Conservation (phyloP, 1,140 invertebrate species). For the Drosophila guanche region DNA sequence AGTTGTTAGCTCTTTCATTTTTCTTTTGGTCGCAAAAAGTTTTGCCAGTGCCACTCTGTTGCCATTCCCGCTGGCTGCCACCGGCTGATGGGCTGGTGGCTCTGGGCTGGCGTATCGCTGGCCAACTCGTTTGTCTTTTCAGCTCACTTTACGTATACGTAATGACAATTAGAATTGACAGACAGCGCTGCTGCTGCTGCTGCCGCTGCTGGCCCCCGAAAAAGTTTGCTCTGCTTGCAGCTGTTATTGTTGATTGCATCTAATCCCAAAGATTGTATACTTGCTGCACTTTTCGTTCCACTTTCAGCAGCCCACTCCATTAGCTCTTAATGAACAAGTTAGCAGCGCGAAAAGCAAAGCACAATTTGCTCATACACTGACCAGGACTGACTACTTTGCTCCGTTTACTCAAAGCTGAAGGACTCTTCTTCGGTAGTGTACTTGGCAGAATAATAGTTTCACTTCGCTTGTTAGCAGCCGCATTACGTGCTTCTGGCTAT, state of each 20-base stretch:
- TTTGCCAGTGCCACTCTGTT: slow-evolving; percentile 30
- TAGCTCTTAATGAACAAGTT: slow-evolving; percentile 66
- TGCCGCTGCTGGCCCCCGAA: slow-evolving; percentile 13
- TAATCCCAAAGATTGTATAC: slow-evolving; percentile 77
- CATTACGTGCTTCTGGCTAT: slow-evolving; percentile 44
- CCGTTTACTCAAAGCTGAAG: slow-evolving; percentile 15
- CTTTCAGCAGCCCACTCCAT: slow-evolving; percentile 47
- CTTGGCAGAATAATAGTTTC: slow-evolving; percentile 36
- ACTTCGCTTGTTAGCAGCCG: slow-evolving; percentile 40
- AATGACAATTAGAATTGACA: slow-evolving; percentile 82
- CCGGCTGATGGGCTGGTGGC: not conserved
- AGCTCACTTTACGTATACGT: slow-evolving; percentile 77
- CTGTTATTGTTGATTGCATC: slow-evolving; percentile 82
- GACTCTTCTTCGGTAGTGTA: slow-evolving; percentile 5
- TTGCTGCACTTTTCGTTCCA: slow-evolving; percentile 45
- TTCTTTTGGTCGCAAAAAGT: slow-evolving; percentile 70
- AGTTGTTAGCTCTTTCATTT: slow-evolving; percentile 78
- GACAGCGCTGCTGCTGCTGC: slow-evolving; percentile 33
- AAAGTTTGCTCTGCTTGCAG: slow-evolving; percentile 63
- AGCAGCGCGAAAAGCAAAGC: slow-evolving; percentile 1
- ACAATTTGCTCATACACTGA: not conserved
- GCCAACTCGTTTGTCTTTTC: slow-evolving; percentile 80
- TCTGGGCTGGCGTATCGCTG: slow-evolving; percentile 73
- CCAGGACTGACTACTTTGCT: not conserved
- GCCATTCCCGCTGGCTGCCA: slow-evolving; percentile 18